Evolutionary conservation across 2,113 vertebrate genomes (phyloP).

Genomic region (Callipepla californica): DNA sequence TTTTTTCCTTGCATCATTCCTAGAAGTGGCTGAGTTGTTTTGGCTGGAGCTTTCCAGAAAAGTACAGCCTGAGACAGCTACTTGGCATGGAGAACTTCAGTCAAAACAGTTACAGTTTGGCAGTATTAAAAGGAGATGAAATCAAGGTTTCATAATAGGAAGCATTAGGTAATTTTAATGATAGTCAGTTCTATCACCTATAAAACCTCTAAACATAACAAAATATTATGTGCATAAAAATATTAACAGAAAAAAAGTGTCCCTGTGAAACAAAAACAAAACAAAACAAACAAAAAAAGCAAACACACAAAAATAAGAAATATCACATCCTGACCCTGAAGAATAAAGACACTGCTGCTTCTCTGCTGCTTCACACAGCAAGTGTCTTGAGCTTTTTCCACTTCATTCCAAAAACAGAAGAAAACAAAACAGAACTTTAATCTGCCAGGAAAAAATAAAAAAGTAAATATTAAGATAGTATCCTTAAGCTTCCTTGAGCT

Average conservation of each 20-base stretch:
- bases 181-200: constrained; percentile 56
- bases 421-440: constrained; percentile 34
- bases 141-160: constrained; percentile 68
- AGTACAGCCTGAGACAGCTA: constrained; percentile 46
- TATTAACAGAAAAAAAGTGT: constrained; percentile 36
- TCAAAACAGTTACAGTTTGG: constrained; percentile 58
- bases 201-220: constrained; percentile 55
- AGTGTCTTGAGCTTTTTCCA: constrained; percentile 47
- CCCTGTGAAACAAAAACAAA: constrained; percentile 29
- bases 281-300: not conserved
- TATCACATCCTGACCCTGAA: constrained; percentile 40
- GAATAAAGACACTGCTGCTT: constrained; percentile 43
- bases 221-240: constrained; percentile 61
- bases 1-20: constrained; percentile 48
- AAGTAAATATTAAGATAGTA: constrained; percentile 17
- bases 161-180: constrained; percentile 68
- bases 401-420: constrained; percentile 36
- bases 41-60: constrained; percentile 36
- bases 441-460: constrained; percentile 1
- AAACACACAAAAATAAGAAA: constrained; percentile 46
- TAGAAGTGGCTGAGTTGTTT: constrained; percentile 50
- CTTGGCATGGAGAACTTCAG: constrained; percentile 53
- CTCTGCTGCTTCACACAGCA: constrained; percentile 38
- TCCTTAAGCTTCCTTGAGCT: not conserved
- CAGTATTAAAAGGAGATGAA: constrained; percentile 21